Conservation (phyloP, 2,888 invertebrate genomes). For the Helleia helle region DNA sequence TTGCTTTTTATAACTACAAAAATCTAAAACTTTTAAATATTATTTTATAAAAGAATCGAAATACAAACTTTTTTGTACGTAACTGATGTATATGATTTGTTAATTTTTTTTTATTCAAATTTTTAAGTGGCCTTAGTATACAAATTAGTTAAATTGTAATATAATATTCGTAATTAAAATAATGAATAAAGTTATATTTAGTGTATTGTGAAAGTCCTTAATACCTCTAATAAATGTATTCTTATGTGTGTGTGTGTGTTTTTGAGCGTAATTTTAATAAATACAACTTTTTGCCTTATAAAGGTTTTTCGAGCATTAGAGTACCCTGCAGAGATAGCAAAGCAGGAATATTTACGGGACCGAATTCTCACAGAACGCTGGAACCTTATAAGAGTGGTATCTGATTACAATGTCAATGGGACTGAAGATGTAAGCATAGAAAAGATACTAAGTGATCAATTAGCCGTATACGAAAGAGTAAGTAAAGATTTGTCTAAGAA, state of each 20-base stretch:
- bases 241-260: neutral
- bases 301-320: constrained; percentile 87
- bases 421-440: constrained; percentile 73
- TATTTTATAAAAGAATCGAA: too few species aligned
- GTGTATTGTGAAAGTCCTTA: too few species aligned
- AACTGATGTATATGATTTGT: too few species aligned
- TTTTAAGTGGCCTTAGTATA: too few species aligned
- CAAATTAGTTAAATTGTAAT: too few species aligned
- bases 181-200: too few species aligned
- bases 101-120: too few species aligned
- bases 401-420: constrained; percentile 70
- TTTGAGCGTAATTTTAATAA: constrained; percentile 3
- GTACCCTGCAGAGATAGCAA: constrained; percentile 82
- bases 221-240: neutral
- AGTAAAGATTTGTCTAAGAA: constrained; percentile 13
- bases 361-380: constrained; percentile 74
- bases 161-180: too few species aligned
- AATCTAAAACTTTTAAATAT: too few species aligned
- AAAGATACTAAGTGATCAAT: constrained; percentile 51
- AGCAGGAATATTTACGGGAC: constrained; percentile 75
- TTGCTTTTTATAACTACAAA: too few species aligned
- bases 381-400: constrained; percentile 73
- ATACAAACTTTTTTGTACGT: too few species aligned
- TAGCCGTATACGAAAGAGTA: constrained; percentile 58
- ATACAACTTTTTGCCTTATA: constrained; percentile 24